Evolutionary conservation across 2,888 invertebrate genomes (phyloP).

Genomic region (Danaus chrysippus): DNA sequence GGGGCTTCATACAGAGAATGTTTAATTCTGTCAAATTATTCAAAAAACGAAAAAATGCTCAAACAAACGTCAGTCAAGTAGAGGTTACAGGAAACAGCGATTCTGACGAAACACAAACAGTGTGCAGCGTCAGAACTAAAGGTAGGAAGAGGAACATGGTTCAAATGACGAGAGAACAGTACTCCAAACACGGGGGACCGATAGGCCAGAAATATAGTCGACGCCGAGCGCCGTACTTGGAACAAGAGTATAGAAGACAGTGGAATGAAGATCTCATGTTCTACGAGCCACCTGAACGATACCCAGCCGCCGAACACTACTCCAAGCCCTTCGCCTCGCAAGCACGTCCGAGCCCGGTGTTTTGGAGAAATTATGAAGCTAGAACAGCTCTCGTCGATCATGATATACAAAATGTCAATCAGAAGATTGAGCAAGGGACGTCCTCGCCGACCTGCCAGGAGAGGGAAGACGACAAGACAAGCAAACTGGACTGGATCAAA

Average conservation of each 20-base stretch:
- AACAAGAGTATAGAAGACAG: slow-evolving; percentile 56
- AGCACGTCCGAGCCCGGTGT: slow-evolving; percentile 22
- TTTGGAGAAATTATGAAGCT: slow-evolving; percentile 46
- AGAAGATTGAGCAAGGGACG: slow-evolving; percentile 6
- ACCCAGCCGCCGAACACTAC: slow-evolving; percentile 26
- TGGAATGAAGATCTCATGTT: slow-evolving; percentile 55
- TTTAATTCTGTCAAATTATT: slow-evolving; percentile 48
- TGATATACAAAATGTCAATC: slow-evolving; percentile 1
- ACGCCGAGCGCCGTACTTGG: slow-evolving; percentile 47
- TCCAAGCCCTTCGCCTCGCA: slow-evolving; percentile 23
- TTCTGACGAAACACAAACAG: slow-evolving; percentile 53
- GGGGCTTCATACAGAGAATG: slow-evolving; percentile 54
- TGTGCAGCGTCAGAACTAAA: slow-evolving; percentile 43
- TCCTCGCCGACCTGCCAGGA: slow-evolving; percentile 1
- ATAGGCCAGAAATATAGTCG: slow-evolving; percentile 10
- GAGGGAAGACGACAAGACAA: slow-evolving; percentile 26
- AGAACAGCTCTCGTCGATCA: slow-evolving; percentile 37
- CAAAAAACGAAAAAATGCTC: slow-evolving; percentile 39
- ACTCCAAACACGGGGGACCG: slow-evolving; percentile 15
- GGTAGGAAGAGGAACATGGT: slow-evolving; percentile 6
- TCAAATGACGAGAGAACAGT: slow-evolving; percentile 11
- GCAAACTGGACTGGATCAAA: slow-evolving; percentile 51
- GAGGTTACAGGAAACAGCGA: slow-evolving; percentile 41
- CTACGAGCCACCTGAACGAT: slow-evolving; percentile 32
- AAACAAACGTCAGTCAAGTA: slow-evolving; percentile 27